Percentiles rank a stretch among this genome's conserved stretches.
Evolutionary conservation across 2,888 invertebrate species (phyloP).

Genomic region (Pandemis corylana): DNA sequence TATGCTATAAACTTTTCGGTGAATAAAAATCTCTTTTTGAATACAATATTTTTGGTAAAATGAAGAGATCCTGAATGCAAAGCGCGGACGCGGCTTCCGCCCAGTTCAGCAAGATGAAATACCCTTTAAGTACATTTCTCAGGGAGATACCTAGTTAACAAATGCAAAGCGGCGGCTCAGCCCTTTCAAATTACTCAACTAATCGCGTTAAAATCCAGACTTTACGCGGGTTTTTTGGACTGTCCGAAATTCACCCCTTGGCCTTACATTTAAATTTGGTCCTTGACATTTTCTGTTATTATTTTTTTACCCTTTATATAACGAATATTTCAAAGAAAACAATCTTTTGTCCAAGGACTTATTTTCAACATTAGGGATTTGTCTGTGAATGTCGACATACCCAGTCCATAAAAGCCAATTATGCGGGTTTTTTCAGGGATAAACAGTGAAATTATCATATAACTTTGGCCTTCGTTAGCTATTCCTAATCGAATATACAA

Average conservation of each 20-base stretch:
- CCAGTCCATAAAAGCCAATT: not conserved
- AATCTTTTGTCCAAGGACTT: not conserved
- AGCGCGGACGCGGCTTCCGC: not conserved
- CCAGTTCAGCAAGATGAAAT: constrained; percentile 11
- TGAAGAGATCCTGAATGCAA: constrained; percentile 7
- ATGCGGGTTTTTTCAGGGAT: not conserved
- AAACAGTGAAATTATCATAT: not conserved
- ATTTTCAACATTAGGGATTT: not conserved
- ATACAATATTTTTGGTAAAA: not conserved
- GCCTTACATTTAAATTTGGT: constrained; percentile 4
- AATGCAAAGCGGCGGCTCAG: constrained; percentile 31
- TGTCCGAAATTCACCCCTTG: constrained; percentile 6
- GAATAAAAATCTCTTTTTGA: not conserved
- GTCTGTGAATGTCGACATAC: not conserved
- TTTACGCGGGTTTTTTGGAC: constrained; percentile 11
- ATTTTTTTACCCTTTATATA: constrained; percentile 2
- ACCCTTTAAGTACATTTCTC: constrained; percentile 21
- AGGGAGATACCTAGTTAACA: constrained; percentile 25
- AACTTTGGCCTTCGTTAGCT: not conserved
- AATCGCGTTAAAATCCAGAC: constrained; percentile 24
- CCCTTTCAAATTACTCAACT: constrained; percentile 30
- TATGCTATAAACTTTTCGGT: not conserved
- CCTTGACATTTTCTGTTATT: not conserved
- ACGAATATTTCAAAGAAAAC: not conserved
- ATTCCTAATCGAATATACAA: not conserved